Conservation (phyloP, 2,797 vertebrate genomes). For the Anabacerthia variegaticeps region DNA sequence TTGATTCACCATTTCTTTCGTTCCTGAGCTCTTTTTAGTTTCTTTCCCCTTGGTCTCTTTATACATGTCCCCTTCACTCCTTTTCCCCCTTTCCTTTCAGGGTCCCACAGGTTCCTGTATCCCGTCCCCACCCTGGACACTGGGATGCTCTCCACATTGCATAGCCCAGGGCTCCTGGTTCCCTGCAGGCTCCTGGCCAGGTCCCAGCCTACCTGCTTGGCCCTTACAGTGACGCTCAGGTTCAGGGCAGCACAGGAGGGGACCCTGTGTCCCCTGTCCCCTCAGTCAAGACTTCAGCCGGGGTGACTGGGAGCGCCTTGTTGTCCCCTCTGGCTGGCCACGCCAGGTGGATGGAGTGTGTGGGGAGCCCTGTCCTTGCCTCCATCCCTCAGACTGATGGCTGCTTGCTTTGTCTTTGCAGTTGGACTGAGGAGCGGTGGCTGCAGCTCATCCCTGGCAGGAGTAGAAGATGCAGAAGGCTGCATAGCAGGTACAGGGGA, state of each 20-base stretch:
- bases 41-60: neutral
- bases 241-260: neutral
- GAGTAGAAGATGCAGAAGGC: conserved; percentile 37
- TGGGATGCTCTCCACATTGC: neutral
- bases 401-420: neutral
- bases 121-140: neutral
- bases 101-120: neutral
- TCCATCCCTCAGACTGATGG: neutral
- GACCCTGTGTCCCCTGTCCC: neutral
- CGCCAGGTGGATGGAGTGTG: neutral
- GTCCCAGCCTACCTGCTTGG: neutral
- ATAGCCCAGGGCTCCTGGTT: fast-evolving
- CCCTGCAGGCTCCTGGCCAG: neutral
- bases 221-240: neutral
- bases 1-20: neutral
- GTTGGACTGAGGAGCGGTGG: neutral
- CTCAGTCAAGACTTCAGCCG: neutral
- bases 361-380: neutral
- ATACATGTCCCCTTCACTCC: neutral
- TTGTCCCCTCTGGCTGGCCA: neutral
- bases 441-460: neutral
- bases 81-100: fast-evolving
- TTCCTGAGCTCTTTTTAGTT: neutral
- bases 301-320: fast-evolving
- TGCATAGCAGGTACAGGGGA: neutral